Conservation (phyloP, 2,113 vertebrate species). For the Phocoena sinus region DNA sequence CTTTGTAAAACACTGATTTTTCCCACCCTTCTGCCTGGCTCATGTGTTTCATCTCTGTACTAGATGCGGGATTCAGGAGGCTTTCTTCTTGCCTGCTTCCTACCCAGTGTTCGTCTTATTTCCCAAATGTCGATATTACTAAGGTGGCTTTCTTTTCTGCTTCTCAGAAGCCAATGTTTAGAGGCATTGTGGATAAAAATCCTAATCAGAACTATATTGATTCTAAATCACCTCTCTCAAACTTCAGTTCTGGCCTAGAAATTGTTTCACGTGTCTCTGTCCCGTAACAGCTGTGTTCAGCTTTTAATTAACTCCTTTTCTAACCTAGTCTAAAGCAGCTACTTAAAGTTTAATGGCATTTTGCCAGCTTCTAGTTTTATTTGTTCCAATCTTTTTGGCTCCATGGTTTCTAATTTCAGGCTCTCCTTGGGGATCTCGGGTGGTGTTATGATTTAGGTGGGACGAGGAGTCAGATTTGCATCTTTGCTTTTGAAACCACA, state of each 20-base stretch:
- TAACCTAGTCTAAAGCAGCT: background rate
- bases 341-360: background rate
- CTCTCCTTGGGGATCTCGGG: background rate
- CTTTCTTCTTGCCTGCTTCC: background rate
- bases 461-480: background rate
- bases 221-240: background rate
- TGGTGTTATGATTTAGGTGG: background rate
- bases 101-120: no score
- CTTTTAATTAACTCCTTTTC: background rate
- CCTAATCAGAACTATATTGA: background rate
- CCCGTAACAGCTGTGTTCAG: background rate
- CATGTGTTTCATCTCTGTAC: background rate
- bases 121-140: background rate
- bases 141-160: background rate
- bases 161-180: background rate
- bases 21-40: background rate
- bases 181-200: background rate
- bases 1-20: background rate
- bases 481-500: slow-evolving; percentile 18
- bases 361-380: background rate
- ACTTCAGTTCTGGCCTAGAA: background rate
- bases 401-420: background rate
- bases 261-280: background rate
- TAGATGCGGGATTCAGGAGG: no score
- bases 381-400: background rate